Evolutionary conservation across 2,113 vertebrate species (phyloP), one percentile per base, ranked within the genome.

Genomic region (Propithecus coquereli): DNA sequence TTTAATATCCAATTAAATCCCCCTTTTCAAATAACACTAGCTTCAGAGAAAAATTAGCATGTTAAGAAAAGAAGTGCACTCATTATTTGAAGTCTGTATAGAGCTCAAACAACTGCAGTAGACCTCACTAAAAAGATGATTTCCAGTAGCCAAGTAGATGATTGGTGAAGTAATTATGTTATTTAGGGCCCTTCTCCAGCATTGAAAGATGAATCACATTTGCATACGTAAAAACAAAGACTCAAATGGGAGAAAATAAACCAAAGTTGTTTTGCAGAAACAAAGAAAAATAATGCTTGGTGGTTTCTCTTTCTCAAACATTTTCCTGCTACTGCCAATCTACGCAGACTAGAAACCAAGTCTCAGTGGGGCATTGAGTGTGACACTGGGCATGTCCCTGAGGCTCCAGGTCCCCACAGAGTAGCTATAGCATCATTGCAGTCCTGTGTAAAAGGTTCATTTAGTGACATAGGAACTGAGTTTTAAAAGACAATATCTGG

Each of bases 201-300:
- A 12, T 89, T 96, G 93, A 93, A 96, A 97, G 94, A 97, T 89
- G 91, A 97, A 97, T 97, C 96, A 84, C 94, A 98, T 97, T 97
- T 97, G 94, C 97, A 97, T 97, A 97, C 96, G 97, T 97, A 95
- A 94, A 98, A 97, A 98, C 95, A 97, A 97, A 98, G 87, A 79
- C 79, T 91, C 89, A 81, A 92, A 97, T 90, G 84, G 83, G 89
- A 96, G 80, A 90, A 97, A 97, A 97, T 92, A 97, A 97, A 94
- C 79, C 91, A 84, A 94, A 97, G 86, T 96, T 97, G 87, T 96
- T 97, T 97, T 87, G 76, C 91, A 90, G 95, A 96, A 97, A 97
- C 95, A 97, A 95, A 97, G 92, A 88, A 97, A 93, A 96, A 85
- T 86, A 93, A 97, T 63, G 86, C 91, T 81, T 90, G 6, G 27